Evolutionary conservation across 2,113 vertebrate genomes (phyloP).

Genomic region (Entosphenus tridentatus): DNA sequence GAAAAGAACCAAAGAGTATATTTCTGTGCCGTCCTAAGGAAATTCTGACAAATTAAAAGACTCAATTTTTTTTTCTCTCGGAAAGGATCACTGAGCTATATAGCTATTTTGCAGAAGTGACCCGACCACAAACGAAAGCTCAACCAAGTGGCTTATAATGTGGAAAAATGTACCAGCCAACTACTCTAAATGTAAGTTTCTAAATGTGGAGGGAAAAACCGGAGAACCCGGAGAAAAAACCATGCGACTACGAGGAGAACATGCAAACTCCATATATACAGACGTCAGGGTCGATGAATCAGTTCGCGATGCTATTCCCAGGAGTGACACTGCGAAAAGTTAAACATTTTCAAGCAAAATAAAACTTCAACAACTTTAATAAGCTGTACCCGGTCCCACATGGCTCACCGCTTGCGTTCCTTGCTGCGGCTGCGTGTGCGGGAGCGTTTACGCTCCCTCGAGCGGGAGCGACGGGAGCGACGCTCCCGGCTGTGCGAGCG

Average conservation of each 20-base stretch:
- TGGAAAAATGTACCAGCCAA: too few species aligned
- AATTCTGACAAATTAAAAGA: too few species aligned
- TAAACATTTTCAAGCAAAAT: neutral
- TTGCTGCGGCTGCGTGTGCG: constrained; percentile 5
- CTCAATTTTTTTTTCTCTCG: too few species aligned
- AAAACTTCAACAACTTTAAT: neutral
- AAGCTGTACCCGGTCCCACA: neutral
- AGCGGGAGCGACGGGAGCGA: constrained; percentile 3
- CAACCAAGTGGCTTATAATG: too few species aligned
- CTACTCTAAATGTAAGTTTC: too few species aligned
- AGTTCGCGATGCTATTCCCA: neutral
- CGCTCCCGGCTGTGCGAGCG: neutral
- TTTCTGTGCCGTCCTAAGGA: too few species aligned
- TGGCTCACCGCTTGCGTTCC: neutral
- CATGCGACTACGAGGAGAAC: neutral
- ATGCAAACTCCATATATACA: neutral
- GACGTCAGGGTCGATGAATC: neutral
- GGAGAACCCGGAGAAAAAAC: neutral
- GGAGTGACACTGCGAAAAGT: neutral
- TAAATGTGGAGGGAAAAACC: too few species aligned
- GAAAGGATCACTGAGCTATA: too few species aligned
- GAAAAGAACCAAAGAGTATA: too few species aligned
- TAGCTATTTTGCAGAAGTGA: too few species aligned
- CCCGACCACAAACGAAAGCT: too few species aligned
- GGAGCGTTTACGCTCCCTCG: neutral